Conservation (phyloP, 2,797 vertebrate species). For the Chelon auratus region DNA sequence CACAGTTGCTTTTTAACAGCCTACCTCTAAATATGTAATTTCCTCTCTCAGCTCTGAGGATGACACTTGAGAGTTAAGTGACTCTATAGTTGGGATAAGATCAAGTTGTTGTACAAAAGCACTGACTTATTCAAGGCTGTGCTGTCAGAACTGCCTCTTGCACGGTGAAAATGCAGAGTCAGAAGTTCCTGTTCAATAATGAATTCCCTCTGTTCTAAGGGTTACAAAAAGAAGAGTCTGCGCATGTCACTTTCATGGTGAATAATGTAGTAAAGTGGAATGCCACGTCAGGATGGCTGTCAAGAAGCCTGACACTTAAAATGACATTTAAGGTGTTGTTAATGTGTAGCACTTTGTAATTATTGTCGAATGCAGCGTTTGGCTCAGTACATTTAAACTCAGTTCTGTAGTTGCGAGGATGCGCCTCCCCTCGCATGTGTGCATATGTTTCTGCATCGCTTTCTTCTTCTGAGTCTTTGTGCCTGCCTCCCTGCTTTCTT, state of each 20-base stretch:
- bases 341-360: conserved; percentile 24
- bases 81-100: background rate
- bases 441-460: background rate
- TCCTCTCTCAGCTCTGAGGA: background rate
- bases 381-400: conserved; percentile 7
- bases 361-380: conserved; percentile 25
- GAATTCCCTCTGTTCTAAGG: conserved; percentile 39
- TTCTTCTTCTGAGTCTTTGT: conserved; percentile 1
- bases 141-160: background rate
- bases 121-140: conserved; percentile 24
- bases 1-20: too few species aligned
- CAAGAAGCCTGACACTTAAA: conserved; percentile 37
- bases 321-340: conserved; percentile 56
- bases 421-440: background rate
- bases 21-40: too few species aligned
- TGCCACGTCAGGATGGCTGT: conserved; percentile 39
- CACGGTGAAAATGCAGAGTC: conserved; percentile 28
- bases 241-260: conserved; percentile 33
- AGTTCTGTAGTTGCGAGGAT: conserved; percentile 7
- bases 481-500: background rate
- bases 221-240: conserved; percentile 25
- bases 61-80: background rate
- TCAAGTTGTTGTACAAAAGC: background rate
- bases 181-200: conserved; percentile 49
- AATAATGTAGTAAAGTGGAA: conserved; percentile 52